Evolutionary conservation across 1,140 invertebrate species (phyloP).

Genomic region (Psix sp.): DNA sequence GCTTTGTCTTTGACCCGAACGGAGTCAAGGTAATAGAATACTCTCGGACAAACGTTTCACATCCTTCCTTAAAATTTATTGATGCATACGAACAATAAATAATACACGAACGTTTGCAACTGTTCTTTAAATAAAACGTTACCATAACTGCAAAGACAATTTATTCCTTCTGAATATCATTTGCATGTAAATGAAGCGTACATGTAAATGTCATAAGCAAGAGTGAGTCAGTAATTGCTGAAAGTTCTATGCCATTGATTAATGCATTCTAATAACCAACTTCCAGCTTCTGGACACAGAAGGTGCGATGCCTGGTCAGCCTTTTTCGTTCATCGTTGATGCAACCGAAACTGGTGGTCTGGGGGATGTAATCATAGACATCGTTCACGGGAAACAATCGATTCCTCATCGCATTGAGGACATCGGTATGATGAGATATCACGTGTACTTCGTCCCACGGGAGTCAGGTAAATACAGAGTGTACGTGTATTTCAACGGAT

Average conservation of each 20-base stretch:
- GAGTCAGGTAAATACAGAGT: constrained; percentile 94
- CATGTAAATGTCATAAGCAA: too few species aligned
- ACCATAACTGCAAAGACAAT: too few species aligned
- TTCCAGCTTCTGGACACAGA: constrained; percentile 82
- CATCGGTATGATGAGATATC: constrained; percentile 88
- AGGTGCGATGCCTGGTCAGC: constrained; percentile 85
- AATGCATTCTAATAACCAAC: constrained; percentile 17
- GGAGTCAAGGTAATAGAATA: constrained; percentile 89
- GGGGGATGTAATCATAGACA: constrained; percentile 92
- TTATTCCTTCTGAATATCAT: too few species aligned
- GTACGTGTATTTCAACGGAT: constrained; percentile 96
- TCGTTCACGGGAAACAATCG: constrained; percentile 89
- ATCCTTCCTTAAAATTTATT: too few species aligned
- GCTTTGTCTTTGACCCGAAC: constrained; percentile 97
- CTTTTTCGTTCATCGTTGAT: constrained; percentile 91
- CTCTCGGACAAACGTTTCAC: too few species aligned
- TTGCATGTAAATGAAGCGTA: too few species aligned
- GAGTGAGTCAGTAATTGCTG: too few species aligned
- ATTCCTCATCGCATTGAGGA: constrained; percentile 91
- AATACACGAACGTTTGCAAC: too few species aligned
- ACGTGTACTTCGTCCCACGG: constrained; percentile 92
- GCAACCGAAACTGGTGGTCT: constrained; percentile 89
- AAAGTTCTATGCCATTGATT: too few species aligned
- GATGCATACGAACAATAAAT: too few species aligned
- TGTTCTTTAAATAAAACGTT: too few species aligned